Evolutionary conservation across 2,113 vertebrate genomes (phyloP).

Genomic region (Aythya baeri): DNA sequence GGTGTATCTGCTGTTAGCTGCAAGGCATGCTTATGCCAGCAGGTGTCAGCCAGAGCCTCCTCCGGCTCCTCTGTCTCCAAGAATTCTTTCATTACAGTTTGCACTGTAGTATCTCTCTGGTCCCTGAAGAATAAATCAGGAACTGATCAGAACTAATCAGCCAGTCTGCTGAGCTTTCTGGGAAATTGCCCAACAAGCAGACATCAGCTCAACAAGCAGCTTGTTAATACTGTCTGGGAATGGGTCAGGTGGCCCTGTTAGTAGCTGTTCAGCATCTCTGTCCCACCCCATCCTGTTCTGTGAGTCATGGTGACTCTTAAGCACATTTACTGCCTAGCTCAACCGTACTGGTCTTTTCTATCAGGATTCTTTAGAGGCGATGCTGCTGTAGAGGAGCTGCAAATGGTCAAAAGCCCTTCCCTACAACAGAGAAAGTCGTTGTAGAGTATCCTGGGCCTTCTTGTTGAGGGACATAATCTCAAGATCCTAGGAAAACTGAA

Average conservation of each 20-base stretch:
- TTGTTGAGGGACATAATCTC: too few relatives aligned
- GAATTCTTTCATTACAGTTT: too few relatives aligned
- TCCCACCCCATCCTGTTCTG: too few relatives aligned
- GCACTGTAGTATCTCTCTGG: rapidly evolving
- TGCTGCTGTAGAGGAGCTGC: too few relatives aligned
- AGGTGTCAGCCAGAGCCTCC: neutral
- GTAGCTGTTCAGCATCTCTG: neutral
- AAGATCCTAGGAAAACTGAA: neutral
- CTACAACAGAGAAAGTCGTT: neutral
- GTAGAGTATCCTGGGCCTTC: neutral
- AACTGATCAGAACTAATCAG: neutral
- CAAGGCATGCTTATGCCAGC: neutral
- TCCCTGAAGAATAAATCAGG: neutral
- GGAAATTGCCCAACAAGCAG: neutral
- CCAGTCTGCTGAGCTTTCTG: neutral
- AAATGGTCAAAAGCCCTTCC: neutral
- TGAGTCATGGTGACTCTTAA: rapidly evolving
- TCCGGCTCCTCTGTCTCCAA: neutral
- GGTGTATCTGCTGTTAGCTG: neutral
- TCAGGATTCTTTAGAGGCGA: neutral
- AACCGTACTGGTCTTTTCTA: rapidly evolving
- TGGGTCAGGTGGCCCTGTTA: too few relatives aligned
- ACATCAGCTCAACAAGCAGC: neutral
- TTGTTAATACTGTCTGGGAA: neutral
- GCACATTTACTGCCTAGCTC: neutral